Conservation (phyloP, 2,113 vertebrate genomes). For the Electrona antarctica region DNA sequence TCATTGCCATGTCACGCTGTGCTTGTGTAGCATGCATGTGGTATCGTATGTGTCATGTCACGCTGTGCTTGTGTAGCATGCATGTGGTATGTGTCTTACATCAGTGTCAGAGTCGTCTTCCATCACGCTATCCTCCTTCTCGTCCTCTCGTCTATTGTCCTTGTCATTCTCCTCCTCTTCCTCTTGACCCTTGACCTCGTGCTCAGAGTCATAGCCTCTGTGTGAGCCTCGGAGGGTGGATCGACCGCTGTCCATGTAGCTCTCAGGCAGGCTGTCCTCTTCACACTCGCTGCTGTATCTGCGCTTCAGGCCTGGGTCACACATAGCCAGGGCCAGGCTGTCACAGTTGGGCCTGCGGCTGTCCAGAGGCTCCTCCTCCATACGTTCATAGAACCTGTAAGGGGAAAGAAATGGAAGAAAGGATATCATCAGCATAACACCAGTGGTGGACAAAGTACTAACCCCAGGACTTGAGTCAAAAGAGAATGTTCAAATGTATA, state of each 20-base stretch:
- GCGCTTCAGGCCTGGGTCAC: constrained; percentile 87
- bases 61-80: no score
- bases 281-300: constrained; percentile 84
- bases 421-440: no score
- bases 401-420: background rate
- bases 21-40: no score
- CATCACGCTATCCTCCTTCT: constrained; percentile 70
- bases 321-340: constrained; percentile 89
- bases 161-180: constrained; percentile 19
- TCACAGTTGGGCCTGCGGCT: constrained; percentile 73
- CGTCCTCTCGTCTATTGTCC: constrained; percentile 32
- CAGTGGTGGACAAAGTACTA: no score
- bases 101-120: constrained; percentile 86
- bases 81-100: constrained; percentile 70
- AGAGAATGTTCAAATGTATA: no score
- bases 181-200: constrained; percentile 78
- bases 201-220: constrained; percentile 89
- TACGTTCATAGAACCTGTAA: constrained; percentile 79
- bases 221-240: constrained; percentile 91
- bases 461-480: no score
- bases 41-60: constrained; percentile 24
- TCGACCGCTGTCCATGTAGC: constrained; percentile 92
- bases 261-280: constrained; percentile 89
- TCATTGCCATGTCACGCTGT: no score
- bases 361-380: constrained; percentile 79